Percentiles rank a stretch among this genome's conserved stretches.
Conservation (phyloP, 2,113 vertebrate genomes). For the Ophthalmolycus amberensis region DNA sequence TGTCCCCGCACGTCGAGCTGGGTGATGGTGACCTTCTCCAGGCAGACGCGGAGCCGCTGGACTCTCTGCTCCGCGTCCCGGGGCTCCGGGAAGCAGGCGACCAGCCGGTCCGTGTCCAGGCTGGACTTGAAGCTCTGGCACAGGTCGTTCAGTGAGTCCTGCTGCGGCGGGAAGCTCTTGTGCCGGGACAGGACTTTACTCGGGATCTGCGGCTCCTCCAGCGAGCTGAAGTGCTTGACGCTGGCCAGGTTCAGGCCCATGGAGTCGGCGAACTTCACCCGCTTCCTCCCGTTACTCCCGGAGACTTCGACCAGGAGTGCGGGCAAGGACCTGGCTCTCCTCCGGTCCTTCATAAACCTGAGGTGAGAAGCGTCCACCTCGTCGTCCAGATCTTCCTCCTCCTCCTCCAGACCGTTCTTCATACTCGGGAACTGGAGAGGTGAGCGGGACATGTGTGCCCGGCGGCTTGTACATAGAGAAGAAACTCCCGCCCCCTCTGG, state of each 20-base stretch:
- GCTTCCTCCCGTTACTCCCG: slow-evolving; percentile 82
- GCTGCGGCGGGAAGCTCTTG: slow-evolving; percentile 76
- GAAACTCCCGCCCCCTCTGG: not conserved
- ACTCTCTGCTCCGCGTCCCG: slow-evolving; percentile 69
- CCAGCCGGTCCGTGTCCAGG: slow-evolving; percentile 52
- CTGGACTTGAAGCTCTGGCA: slow-evolving; percentile 54
- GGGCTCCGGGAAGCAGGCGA: slow-evolving; percentile 71
- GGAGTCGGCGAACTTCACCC: slow-evolving; percentile 92
- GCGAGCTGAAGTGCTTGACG: slow-evolving; percentile 88
- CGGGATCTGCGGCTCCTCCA: slow-evolving; percentile 89
- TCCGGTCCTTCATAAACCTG: slow-evolving; percentile 72
- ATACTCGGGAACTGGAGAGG: not conserved
- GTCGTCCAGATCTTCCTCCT: slow-evolving; percentile 66
- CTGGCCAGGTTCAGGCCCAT: slow-evolving; percentile 89
- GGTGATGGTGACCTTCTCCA: slow-evolving; percentile 80
- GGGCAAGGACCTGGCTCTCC: slow-evolving; percentile 80
- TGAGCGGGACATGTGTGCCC: slow-evolving; percentile 51
- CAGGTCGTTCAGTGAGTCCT: slow-evolving; percentile 53
- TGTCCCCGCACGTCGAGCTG: slow-evolving; percentile 83
- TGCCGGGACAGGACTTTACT: slow-evolving; percentile 84
- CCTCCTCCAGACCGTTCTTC: slow-evolving; percentile 43
- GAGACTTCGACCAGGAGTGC: slow-evolving; percentile 54
- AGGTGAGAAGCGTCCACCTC: slow-evolving; percentile 67
- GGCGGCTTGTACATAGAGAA: not conserved
- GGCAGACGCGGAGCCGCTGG: slow-evolving; percentile 79